These are phyloP conservation scores for Dermatophagoides farinae DNA, from an alignment of 1,140 invertebrate genomes.

Conservation along the genomic window DNA sequence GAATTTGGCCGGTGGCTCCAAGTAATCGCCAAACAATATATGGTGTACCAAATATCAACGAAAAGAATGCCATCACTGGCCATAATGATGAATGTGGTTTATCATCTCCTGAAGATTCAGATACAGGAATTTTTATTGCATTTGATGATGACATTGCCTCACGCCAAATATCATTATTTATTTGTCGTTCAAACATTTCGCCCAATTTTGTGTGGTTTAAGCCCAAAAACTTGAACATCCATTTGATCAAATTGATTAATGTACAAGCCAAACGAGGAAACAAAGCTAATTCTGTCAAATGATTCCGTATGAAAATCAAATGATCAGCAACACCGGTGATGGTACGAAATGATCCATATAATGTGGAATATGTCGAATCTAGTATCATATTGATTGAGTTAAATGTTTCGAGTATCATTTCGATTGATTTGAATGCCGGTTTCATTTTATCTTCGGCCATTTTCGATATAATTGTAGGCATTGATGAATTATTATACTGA, in stretches of 20 bases:
- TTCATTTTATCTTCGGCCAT: conserved; percentile 72
- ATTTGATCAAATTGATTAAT: conserved; percentile 35
- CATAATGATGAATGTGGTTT: conserved; percentile 23
- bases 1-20: conserved; percentile 28
- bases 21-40: conserved; percentile 75
- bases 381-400: conserved; percentile 85
- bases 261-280: conserved; percentile 55
- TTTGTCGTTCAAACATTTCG: conserved; percentile 17
- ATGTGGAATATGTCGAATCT: conserved; percentile 81
- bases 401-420: conserved; percentile 72
- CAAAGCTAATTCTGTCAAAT: conserved; percentile 60
- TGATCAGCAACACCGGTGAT: conserved; percentile 87
- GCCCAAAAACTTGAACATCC: conserved; percentile 41
- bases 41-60: conserved; percentile 63
- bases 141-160: conserved; percentile 18
- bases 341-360: conserved; percentile 81
- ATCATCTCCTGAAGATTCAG: not conserved
- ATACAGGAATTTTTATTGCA: not conserved
- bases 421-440: conserved; percentile 78
- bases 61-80: conserved; percentile 52
- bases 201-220: conserved; percentile 14
- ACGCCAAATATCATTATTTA: conserved; percentile 26
- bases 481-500: not conserved
- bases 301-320: conserved; percentile 53
- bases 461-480: conserved; percentile 47